Conservation (phyloP, 1,140 invertebrate genomes). For the Zaprionus camerounensis region DNA sequence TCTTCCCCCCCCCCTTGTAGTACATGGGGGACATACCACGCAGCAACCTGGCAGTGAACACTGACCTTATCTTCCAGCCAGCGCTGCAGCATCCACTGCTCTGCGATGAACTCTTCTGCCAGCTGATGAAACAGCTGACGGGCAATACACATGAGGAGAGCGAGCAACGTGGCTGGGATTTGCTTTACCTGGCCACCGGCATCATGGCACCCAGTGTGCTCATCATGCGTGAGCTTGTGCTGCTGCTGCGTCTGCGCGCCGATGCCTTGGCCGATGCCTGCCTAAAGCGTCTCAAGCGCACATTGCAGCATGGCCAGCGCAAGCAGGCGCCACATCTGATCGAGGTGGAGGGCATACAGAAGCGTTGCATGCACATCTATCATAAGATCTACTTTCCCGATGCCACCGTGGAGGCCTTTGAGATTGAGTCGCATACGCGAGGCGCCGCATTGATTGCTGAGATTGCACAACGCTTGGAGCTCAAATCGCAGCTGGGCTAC, state of each 20-base stretch:
- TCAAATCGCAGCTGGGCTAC: constrained; percentile 93
- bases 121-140: constrained; percentile 97
- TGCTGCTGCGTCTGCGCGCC: constrained; percentile 91
- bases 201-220: constrained; percentile 90
- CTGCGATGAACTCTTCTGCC: constrained; percentile 96
- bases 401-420: constrained; percentile 93
- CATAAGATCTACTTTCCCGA: constrained; percentile 97
- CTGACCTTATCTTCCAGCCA: constrained; percentile 94
- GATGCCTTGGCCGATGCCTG: constrained; percentile 93
- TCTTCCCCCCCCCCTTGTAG: constrained; percentile 15
- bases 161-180: constrained; percentile 96
- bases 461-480: constrained; percentile 90
- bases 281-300: constrained; percentile 92
- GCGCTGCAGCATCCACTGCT: constrained; percentile 91
- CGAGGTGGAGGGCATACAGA: constrained; percentile 97
- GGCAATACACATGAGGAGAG: constrained; percentile 92
- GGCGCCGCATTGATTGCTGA: constrained; percentile 94
- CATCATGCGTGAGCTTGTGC: constrained; percentile 86
- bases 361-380: constrained; percentile 96
- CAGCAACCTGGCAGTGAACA: constrained; percentile 88
- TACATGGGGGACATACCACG: constrained; percentile 97
- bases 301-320: constrained; percentile 90
- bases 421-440: constrained; percentile 92
- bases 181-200: constrained; percentile 96
- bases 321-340: constrained; percentile 96